Evolutionary conservation across 1,140 invertebrate species (phyloP).

Genomic region (Hylyphantes graminicola): DNA sequence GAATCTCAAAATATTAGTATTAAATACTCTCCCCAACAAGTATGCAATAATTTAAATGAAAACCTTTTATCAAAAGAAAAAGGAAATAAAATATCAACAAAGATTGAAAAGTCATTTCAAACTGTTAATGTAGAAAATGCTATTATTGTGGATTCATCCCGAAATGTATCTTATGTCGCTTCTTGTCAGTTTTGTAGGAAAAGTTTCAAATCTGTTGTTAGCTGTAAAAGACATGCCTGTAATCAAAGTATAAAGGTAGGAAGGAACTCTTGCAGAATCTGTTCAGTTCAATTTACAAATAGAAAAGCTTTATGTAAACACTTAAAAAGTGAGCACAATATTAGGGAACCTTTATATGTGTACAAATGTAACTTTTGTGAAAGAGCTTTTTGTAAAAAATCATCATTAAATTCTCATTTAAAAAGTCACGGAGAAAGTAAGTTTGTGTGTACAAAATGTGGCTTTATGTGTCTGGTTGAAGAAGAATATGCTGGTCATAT

Average conservation of each 20-base stretch:
- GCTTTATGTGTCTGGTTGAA: slow-evolving; percentile 62
- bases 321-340: slow-evolving; percentile 51
- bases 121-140: background rate
- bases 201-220: slow-evolving; percentile 17
- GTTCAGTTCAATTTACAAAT: slow-evolving; percentile 56
- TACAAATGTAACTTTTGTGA: slow-evolving; percentile 57
- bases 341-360: slow-evolving; percentile 55
- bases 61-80: too few relatives aligned
- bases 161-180: background rate
- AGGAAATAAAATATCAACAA: too few relatives aligned
- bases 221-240: slow-evolving; percentile 8
- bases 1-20: too few relatives aligned
- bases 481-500: slow-evolving; percentile 62
- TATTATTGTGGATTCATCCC: background rate
- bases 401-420: slow-evolving; percentile 63
- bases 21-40: too few relatives aligned
- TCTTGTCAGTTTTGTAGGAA: slow-evolving; percentile 42
- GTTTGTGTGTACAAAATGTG: slow-evolving; percentile 65
- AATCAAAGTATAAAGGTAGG: background rate
- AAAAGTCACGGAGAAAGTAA: slow-evolving; percentile 63
- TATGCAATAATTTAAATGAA: too few relatives aligned
- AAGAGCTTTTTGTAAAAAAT: slow-evolving; percentile 56
- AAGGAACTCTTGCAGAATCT: slow-evolving; percentile 56
- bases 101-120: too few relatives aligned
- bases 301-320: slow-evolving; percentile 59